Evolutionary conservation across 2,797 vertebrate genomes (phyloP).

Genomic region (Ceryle rudis): DNA sequence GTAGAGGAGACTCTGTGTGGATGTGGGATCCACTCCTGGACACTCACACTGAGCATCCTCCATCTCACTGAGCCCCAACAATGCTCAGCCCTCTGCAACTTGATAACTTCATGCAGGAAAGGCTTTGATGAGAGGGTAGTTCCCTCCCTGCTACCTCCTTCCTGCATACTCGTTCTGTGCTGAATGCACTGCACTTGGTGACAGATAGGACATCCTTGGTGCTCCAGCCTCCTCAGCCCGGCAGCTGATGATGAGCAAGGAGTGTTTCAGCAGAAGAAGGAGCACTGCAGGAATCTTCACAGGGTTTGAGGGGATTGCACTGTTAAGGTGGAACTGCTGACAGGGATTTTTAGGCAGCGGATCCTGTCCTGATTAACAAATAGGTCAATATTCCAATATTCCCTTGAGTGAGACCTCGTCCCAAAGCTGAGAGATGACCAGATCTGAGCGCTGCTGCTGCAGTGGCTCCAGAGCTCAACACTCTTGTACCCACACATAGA

Average conservation of each 20-base stretch:
- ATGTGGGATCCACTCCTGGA: too few species aligned
- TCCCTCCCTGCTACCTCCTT: too few species aligned
- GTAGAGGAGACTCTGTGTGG: too few species aligned
- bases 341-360: not conserved
- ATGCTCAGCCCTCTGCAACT: not conserved
- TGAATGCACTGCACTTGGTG: not conserved
- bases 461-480: not conserved
- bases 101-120: not conserved
- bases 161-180: not conserved
- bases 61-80: rapidly evolving
- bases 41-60: not conserved
- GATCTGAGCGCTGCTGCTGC: not conserved
- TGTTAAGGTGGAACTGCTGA: not conserved
- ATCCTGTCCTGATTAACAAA: not conserved
- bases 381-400: not conserved
- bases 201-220: not conserved
- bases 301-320: rapidly evolving
- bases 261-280: not conserved
- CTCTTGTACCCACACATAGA: rapidly evolving
- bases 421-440: not conserved
- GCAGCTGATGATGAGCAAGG: not conserved
- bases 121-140: not conserved
- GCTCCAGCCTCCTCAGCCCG: not conserved
- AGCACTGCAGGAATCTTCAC: not conserved
- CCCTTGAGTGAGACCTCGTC: not conserved